Conservation (phyloP, 2,113 vertebrate genomes). For the Zosterops japonicus region DNA sequence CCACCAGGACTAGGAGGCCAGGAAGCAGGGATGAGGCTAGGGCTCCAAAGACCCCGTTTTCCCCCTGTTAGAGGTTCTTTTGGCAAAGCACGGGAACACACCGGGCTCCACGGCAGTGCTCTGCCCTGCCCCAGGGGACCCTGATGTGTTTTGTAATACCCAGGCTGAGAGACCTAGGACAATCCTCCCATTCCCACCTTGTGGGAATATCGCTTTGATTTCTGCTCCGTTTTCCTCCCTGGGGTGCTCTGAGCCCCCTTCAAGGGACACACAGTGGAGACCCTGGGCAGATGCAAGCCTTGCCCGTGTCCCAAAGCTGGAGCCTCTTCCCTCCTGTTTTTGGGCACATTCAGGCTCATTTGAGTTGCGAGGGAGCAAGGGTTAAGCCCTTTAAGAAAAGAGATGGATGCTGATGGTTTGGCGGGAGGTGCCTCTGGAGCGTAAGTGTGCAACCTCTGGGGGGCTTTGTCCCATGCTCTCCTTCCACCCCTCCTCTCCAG, state of each 20-base stretch:
- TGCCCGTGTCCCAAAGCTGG: fast-evolving
- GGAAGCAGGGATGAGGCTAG: neutral
- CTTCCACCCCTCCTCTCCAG: neutral
- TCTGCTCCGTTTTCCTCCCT: neutral
- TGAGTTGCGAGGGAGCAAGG: neutral
- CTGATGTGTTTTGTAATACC: no score
- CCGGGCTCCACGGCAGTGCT: fast-evolving
- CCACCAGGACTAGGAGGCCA: neutral
- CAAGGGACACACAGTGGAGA: fast-evolving
- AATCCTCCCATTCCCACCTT: neutral
- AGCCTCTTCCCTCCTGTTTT: neutral
- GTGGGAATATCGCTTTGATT: neutral
- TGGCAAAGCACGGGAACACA: fast-evolving
- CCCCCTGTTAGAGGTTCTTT: neutral
- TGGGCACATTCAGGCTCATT: neutral
- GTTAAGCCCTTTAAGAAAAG: slow-evolving; percentile 7
- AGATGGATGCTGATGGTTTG: neutral
- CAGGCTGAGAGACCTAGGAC: fast-evolving
- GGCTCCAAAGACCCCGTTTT: neutral
- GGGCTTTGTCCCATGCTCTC: neutral
- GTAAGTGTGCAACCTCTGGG: neutral
- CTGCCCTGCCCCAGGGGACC: neutral
- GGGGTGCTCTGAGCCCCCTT: neutral
- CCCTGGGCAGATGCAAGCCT: neutral
- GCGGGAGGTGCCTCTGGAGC: neutral